Base-by-base conservation (phyloP, 2,113 vertebrate species). In the Pampusana beccarii region DNA sequence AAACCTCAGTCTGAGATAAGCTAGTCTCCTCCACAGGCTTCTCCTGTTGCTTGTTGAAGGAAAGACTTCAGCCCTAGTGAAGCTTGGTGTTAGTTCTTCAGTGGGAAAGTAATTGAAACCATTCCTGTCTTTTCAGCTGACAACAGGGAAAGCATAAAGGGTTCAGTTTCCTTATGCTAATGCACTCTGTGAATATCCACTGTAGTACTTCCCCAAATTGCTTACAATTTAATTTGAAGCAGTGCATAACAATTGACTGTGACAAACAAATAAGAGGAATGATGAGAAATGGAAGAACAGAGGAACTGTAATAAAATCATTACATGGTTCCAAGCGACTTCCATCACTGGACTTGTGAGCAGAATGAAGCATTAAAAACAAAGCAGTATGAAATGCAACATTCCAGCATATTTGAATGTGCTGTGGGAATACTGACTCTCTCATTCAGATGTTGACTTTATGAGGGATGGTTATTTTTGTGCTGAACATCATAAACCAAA, bases 191-290 rank as follows among this genome's bases (percentile, higher is more conserved):
- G 88, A 82, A 60, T 82, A 86, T 89, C 42, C 46, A 64, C 29
- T 1, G 0, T 67, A 40, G 29, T 78, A 56, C 46, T 91, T 92
- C 16, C 69, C 33, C 14, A 53, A n/a, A 84, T 44, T 78, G 57
- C 89, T 89, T 91, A 61, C 51, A 83, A 70, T 78, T 94, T 86
- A 93, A 94, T 94, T 96, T 88, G 71, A 78, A 94, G 46, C 36
- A 88, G 67, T 44, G 80, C 1, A 0, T 94, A 80, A 83, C 54
- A 80, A 71, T 94, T 58, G 71, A 70, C 71, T 88, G 50, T 80
- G 86, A 66, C 77, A 92, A 93, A 93, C 60, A 94, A 94, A 93
- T 74, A 84, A 25, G 44, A 80, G 28, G 29, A 84, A 74, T 38
- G 53, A 86, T 95, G 60, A 93, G 86, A 91, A 92, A 74, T 74